Evolutionary conservation across 2,888 invertebrate genomes (phyloP).

Genomic region (Tetropium fuscum): DNA sequence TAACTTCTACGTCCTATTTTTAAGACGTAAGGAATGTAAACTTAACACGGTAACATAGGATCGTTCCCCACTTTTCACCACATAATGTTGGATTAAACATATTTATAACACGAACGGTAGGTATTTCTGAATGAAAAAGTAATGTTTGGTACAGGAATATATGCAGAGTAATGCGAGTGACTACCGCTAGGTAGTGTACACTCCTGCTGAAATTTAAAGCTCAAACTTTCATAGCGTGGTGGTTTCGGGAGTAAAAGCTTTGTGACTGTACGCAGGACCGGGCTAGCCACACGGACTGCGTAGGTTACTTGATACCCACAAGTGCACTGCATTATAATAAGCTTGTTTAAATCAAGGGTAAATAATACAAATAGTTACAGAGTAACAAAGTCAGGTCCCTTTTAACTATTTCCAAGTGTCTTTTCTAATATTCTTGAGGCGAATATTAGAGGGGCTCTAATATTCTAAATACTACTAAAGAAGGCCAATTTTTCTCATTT

Average conservation of each 20-base stretch:
- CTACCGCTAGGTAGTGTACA: conserved; percentile 60
- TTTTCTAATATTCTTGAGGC: too few species aligned
- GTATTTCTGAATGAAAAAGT: conserved; percentile 50
- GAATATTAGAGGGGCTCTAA: too few species aligned
- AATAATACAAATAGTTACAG: too few species aligned
- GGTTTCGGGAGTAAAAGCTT: conserved; percentile 41
- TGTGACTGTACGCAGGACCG: conserved; percentile 31
- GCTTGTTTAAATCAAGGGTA: too few species aligned
- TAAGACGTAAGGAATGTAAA: background rate
- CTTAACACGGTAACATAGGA: conserved; percentile 2
- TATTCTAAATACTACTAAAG: too few species aligned
- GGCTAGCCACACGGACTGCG: too few species aligned
- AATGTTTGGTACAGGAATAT: conserved; percentile 54
- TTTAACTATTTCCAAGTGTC: too few species aligned
- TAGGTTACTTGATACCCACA: too few species aligned
- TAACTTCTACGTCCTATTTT: conserved; percentile 2
- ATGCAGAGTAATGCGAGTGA: conserved; percentile 54
- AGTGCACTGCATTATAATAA: too few species aligned
- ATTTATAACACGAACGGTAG: conserved; percentile 24
- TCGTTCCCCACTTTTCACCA: conserved; percentile 58
- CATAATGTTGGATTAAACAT: conserved; percentile 59
- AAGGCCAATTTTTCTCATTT: too few species aligned
- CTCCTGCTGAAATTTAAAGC: conserved; percentile 54
- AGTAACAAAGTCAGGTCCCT: too few species aligned
- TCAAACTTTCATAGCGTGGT: conserved; percentile 45